Conservation (phyloP, 2,888 invertebrate species). For the Cryptus viduatorius region DNA sequence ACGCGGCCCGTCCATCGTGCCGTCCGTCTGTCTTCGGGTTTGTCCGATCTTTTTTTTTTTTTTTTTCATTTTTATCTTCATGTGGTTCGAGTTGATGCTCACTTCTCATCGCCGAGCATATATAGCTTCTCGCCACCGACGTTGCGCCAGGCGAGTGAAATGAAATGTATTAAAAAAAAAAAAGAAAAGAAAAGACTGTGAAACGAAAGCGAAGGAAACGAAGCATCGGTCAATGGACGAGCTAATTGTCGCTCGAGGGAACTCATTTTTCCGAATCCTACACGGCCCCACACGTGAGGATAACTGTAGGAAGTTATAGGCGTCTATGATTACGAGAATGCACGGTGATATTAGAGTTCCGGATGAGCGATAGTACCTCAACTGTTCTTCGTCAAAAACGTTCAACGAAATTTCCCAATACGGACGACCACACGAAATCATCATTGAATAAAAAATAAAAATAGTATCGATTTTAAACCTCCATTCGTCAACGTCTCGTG, state of each 20-base stretch:
- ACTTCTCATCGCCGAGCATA: conserved; percentile 53
- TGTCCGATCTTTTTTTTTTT: conserved; percentile 45
- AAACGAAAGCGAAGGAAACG: conserved; percentile 62
- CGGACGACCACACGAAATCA: conserved; percentile 26
- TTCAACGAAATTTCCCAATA: conserved; percentile 15
- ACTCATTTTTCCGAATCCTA: conserved; percentile 77
- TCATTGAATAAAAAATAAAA: conserved; percentile 8
- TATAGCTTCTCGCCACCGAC: conserved; percentile 69
- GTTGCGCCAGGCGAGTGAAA: conserved; percentile 68
- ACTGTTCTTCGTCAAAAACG: neutral
- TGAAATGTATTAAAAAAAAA: conserved; percentile 36
- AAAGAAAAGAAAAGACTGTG: conserved; percentile 21
- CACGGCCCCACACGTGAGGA: neutral
- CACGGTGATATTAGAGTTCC: neutral
- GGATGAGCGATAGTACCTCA: conserved; percentile 13
- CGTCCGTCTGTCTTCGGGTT: conserved; percentile 54
- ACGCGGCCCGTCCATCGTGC: conserved; percentile 52
- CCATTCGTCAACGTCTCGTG: neutral
- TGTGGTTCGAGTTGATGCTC: conserved; percentile 37
- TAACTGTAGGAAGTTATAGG: conserved; percentile 12
- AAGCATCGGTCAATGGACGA: conserved; percentile 67
- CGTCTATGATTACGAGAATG: neutral
- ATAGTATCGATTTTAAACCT: neutral
- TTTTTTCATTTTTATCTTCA: conserved; percentile 11
- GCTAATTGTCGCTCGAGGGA: conserved; percentile 80